These are phyloP conservation scores for Aurelia coerulea DNA, from an alignment of 30 jellyfish, hydroid and myxozoan species.

Conservation along the genomic window DNA sequence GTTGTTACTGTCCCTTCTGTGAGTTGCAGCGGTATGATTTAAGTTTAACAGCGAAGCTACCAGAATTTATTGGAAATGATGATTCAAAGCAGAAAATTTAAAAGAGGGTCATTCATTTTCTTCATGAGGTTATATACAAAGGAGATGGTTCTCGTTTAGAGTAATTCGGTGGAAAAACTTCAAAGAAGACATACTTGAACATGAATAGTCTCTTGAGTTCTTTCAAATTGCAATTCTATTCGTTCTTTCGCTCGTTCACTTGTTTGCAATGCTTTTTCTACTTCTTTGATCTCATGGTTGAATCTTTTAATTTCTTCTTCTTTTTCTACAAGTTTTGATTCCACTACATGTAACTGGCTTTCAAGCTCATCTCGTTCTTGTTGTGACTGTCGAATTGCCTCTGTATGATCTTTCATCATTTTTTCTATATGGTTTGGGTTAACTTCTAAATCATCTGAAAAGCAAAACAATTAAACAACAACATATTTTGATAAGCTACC, in stretches of 20 bases:
- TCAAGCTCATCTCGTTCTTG: slow-evolving; percentile 27
- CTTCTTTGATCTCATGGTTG: slow-evolving; percentile 45
- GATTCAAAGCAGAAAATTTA: too few relatives aligned
- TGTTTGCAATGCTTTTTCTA: slow-evolving; percentile 39
- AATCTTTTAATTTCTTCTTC: slow-evolving; percentile 18
- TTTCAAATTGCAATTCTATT: slow-evolving; percentile 68
- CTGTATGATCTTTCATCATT: slow-evolving; percentile 32
- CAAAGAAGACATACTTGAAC: slow-evolving; percentile 49
- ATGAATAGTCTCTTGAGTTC: slow-evolving; percentile 73
- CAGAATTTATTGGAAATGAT: too few relatives aligned
- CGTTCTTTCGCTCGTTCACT: slow-evolving; percentile 77
- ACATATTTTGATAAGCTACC: too few relatives aligned
- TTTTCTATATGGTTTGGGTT: slow-evolving; percentile 53
- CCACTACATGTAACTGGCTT: slow-evolving; percentile 40
- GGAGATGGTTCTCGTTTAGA: too few relatives aligned
- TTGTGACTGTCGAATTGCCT: slow-evolving; percentile 32
- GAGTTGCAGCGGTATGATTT: too few relatives aligned
- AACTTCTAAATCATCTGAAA: slow-evolving; percentile 57
- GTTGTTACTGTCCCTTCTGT: too few relatives aligned
- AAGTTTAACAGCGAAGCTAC: too few relatives aligned
- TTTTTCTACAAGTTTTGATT: slow-evolving; percentile 22
- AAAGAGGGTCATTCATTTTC: too few relatives aligned
- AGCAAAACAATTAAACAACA: neutral
- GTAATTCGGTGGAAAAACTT: too few relatives aligned
- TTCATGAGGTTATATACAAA: too few relatives aligned